Conservation (phyloP, 2,113 vertebrate genomes). For the Lepus americanus region DNA sequence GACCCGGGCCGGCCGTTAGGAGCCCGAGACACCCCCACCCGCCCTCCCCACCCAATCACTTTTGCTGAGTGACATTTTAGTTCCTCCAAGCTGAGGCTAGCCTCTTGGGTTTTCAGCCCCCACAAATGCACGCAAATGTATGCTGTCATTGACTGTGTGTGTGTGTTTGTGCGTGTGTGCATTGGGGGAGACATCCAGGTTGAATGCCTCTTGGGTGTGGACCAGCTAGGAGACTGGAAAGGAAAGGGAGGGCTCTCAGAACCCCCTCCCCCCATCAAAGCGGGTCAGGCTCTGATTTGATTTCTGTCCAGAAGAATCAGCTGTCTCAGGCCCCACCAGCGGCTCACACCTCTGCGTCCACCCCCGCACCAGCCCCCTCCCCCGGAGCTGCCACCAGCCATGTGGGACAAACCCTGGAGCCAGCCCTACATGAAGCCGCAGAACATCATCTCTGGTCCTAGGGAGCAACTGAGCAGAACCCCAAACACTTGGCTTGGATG, state of each 20-base stretch:
- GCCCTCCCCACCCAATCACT: neutral
- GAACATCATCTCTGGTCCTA: neutral
- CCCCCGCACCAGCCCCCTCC: too few species aligned
- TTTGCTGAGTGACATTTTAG: neutral
- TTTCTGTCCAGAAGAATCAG: neutral
- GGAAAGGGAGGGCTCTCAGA: neutral
- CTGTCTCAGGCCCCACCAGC: neutral
- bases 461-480: neutral
- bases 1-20: accelerated
- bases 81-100: neutral
- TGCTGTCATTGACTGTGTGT: neutral
- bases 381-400: neutral
- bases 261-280: neutral
- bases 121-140: neutral
- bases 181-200: accelerated
- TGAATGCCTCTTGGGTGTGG: too few species aligned
- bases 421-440: neutral
- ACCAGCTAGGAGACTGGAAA: neutral
- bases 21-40: too few species aligned
- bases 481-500: too few species aligned
- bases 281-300: too few species aligned
- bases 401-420: neutral
- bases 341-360: neutral
- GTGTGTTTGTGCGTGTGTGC: too few species aligned
- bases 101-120: neutral